Conservation (phyloP, 2,888 invertebrate species). For the Clostera curtula region DNA sequence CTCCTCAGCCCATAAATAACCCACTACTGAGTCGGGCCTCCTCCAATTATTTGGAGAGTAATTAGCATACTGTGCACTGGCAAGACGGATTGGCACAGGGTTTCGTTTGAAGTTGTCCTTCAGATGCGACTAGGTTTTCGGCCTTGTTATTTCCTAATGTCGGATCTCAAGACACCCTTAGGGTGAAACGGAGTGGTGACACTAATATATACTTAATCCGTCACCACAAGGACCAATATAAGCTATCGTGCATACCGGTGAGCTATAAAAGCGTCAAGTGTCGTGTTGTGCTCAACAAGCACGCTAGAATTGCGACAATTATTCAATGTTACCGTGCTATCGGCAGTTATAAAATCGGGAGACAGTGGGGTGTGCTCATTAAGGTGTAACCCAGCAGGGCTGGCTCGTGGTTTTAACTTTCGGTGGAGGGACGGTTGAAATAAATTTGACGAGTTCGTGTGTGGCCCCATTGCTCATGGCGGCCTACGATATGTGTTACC, state of each 20-base stretch:
- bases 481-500: no score
- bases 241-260: conserved; percentile 41
- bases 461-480: no score
- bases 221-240: conserved; percentile 28
- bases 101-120: no score
- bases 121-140: conserved; percentile 16
- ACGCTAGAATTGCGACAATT: conserved; percentile 67
- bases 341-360: conserved; percentile 65
- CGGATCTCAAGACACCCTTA: conserved; percentile 8
- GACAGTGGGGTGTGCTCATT: conserved; percentile 50
- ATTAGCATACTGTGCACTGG: no score
- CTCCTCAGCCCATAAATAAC: no score
- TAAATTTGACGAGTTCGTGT: no score
- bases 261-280: conserved; percentile 51
- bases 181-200: conserved; percentile 13
- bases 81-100: no score
- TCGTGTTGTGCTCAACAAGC: conserved; percentile 66
- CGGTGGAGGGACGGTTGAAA: no score
- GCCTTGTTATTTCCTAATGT: conserved; percentile 16
- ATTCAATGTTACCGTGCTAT: conserved; percentile 68
- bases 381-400: conserved; percentile 45
- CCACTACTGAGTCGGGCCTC: no score
- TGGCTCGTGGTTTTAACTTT: no score
- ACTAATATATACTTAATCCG: no score
- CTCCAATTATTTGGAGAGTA: no score